A percentile compares a stretch with the other conserved stretches of the same genome.
phyloP scores from a whole-genome alignment of 2,888 invertebrate species.

The Pollenia griseotomentosa region DNA sequence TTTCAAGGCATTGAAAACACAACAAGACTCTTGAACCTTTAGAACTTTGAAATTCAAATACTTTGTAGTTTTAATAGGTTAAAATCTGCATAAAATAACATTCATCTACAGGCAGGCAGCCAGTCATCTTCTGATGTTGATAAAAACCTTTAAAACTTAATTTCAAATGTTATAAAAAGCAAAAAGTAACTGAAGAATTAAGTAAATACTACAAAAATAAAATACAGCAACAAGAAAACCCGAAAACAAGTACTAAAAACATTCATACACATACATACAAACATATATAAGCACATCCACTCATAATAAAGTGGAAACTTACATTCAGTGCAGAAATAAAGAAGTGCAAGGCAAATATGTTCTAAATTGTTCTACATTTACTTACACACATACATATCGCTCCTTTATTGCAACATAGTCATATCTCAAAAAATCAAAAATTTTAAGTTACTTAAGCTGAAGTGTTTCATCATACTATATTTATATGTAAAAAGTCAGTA shows the following conservation, averaged over 20 bases:
- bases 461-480: no score
- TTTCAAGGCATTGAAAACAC: conserved; percentile 45
- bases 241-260: not conserved
- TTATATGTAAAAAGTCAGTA: no score
- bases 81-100: conserved; percentile 66
- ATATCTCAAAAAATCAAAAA: no score
- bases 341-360: conserved; percentile 52
- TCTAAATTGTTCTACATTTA: conserved; percentile 26
- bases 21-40: conserved; percentile 25
- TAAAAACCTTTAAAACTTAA: conserved; percentile 50
- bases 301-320: conserved; percentile 1
- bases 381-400: no score
- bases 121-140: conserved; percentile 21
- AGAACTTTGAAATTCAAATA: conserved; percentile 26
- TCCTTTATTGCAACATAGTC: no score
- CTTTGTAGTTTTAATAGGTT: conserved; percentile 39
- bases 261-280: not conserved
- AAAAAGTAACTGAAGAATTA: conserved; percentile 48
- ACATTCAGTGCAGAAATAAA: conserved; percentile 5
- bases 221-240: conserved; percentile 32
- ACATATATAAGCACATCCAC: not conserved
- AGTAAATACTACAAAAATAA: conserved; percentile 57
- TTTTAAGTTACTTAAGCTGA: no score
- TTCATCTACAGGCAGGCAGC: conserved; percentile 46
- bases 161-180: conserved; percentile 52